Conservation (phyloP, 1,140 invertebrate species). For the Zaprionus gabonicus region DNA sequence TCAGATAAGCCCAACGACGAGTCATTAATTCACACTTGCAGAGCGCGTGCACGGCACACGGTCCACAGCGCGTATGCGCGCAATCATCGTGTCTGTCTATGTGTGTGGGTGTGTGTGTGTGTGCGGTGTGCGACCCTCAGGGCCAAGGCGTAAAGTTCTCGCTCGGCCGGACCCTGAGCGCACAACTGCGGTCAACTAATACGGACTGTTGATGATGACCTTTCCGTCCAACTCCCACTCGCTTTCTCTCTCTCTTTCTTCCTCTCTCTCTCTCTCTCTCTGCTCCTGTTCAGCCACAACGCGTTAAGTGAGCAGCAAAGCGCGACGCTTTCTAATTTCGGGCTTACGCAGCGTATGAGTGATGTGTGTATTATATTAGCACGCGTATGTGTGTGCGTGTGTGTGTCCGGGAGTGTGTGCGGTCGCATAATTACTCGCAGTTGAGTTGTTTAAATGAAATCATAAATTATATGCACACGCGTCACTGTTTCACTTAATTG, state of each 20-base stretch:
- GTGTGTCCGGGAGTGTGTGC: conserved; percentile 37
- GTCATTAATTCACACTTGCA: conserved; percentile 48
- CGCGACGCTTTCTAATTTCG: conserved; percentile 50
- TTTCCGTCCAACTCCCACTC: neutral
- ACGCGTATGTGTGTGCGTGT: neutral
- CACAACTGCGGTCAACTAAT: conserved; percentile 46
- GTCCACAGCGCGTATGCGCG: conserved; percentile 61
- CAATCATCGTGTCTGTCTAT: conserved; percentile 25
- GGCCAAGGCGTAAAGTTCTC: conserved; percentile 45
- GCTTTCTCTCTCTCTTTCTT: too few species aligned
- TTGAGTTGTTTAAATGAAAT: conserved; percentile 78
- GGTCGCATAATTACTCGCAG: conserved; percentile 72
- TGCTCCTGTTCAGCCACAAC: neutral
- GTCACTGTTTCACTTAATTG: conserved; percentile 66
- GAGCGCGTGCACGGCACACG: neutral
- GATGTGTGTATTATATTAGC: conserved; percentile 23
- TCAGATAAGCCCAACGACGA: conserved; percentile 53
- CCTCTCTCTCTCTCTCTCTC: neutral
- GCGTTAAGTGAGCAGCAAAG: conserved; percentile 28
- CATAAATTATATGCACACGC: conserved; percentile 72
- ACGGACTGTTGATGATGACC: conserved; percentile 43
- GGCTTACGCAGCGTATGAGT: conserved; percentile 53
- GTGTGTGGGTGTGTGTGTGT: conserved; percentile 9
- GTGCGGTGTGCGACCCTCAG: conserved; percentile 7
- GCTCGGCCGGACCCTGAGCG: conserved; percentile 8